Evolutionary conservation across 1,140 invertebrate species (phyloP).

Genomic region (Bombus balteatus): DNA sequence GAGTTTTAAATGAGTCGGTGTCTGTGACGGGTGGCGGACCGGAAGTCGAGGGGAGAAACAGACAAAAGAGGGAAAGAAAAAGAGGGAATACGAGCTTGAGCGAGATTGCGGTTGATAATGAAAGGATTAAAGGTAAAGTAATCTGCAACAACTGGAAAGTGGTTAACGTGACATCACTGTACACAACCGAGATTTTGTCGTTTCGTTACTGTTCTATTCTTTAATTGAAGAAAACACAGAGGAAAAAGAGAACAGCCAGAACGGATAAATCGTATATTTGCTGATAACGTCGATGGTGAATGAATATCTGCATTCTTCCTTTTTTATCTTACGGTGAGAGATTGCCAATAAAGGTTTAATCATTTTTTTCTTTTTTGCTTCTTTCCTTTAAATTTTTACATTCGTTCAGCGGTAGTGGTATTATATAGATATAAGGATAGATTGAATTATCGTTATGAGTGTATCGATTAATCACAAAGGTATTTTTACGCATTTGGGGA

Average conservation of each 20-base stretch:
- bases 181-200: not conserved
- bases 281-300: not conserved
- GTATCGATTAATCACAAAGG: not conserved
- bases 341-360: not conserved
- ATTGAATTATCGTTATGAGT: not conserved
- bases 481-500: not conserved
- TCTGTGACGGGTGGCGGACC: conserved; percentile 54
- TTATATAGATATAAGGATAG: not conserved
- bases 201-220: not conserved
- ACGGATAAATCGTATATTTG: not conserved
- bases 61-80: not conserved
- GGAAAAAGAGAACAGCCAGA: not conserved
- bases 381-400: not conserved
- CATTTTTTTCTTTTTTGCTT: not conserved
- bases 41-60: conserved; percentile 35
- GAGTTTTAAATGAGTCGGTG: conserved; percentile 68
- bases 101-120: not conserved
- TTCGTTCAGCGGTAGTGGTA: not conserved
- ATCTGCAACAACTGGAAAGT: not conserved
- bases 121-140: conserved; percentile 8
- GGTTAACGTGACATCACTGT: not conserved
- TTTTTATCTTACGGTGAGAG: too few species aligned
- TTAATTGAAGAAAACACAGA: not conserved
- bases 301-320: too few species aligned
- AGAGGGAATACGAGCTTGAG: not conserved